Evolutionary conservation across 2,888 invertebrate genomes (phyloP).

Genomic region (Iphiclides podalirius): DNA sequence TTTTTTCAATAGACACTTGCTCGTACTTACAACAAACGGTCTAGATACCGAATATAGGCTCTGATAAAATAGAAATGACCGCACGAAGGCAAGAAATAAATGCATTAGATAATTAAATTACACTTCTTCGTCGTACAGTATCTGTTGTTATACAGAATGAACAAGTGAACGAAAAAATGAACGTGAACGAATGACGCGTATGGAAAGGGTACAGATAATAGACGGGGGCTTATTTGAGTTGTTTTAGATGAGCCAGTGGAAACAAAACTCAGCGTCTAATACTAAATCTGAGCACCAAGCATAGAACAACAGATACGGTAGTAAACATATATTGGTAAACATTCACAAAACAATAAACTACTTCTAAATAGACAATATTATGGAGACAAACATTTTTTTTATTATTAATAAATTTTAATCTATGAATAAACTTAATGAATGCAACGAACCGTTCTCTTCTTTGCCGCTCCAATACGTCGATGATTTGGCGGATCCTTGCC

Average conservation of each 20-base stretch:
- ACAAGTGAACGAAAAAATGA: neutral
- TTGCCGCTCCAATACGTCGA: conserved; percentile 73
- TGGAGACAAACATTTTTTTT: conserved; percentile 31
- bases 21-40: conserved; percentile 71
- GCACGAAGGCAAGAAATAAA: conserved; percentile 56
- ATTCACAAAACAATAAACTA: conserved; percentile 59
- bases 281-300: no score
- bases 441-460: conserved; percentile 74
- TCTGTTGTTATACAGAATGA: conserved; percentile 23
- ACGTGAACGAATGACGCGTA: no score
- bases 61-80: conserved; percentile 53
- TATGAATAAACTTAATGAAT: conserved; percentile 28
- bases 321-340: conserved; percentile 57
- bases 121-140: conserved; percentile 27
- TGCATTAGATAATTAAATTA: conserved; percentile 35
- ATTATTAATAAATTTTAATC: neutral
- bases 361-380: conserved; percentile 40
- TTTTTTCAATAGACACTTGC: conserved; percentile 65
- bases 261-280: no score
- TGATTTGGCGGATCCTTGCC: conserved; percentile 72
- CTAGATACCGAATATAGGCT: conserved; percentile 42
- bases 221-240: no score
- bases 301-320: conserved; percentile 53
- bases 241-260: no score
- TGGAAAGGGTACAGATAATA: no score